phyloP scores from a whole-genome alignment of 2,113 vertebrate species.

The Opisthocomus hoazin region DNA sequence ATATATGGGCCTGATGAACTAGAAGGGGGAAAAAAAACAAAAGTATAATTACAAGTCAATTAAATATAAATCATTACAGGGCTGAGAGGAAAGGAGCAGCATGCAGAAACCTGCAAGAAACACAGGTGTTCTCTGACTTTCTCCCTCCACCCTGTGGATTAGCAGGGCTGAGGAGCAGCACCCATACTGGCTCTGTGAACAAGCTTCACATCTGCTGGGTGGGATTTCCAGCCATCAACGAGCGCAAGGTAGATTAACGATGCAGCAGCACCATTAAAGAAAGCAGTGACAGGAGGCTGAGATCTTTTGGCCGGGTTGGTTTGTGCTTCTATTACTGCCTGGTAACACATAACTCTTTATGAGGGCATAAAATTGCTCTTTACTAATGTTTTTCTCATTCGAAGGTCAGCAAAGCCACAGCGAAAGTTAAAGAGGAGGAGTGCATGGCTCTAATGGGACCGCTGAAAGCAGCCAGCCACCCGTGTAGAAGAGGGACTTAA shows the following conservation, averaged over 20 bases:
- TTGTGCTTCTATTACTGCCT: not conserved
- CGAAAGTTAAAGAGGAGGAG: not conserved
- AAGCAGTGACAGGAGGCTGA: not conserved
- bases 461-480: not conserved
- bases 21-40: not conserved
- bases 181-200: not conserved
- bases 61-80: constrained; percentile 24
- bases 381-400: constrained; percentile 16
- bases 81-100: not conserved
- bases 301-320: not conserved
- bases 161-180: not conserved
- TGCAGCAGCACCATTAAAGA: not conserved
- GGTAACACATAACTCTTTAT: not conserved
- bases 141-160: not conserved
- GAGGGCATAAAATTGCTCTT: not conserved
- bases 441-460: not conserved
- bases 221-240: not conserved
- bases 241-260: not conserved
- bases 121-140: constrained; percentile 14
- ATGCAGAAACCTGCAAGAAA: constrained; percentile 13
- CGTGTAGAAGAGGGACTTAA: not conserved
- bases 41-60: constrained; percentile 46
- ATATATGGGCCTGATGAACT: constrained; percentile 36
- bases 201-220: not conserved
- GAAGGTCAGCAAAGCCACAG: constrained; percentile 10